Evolutionary conservation across 2,113 vertebrate species (phyloP).

Genomic region (Psilopsiagon aymara): DNA sequence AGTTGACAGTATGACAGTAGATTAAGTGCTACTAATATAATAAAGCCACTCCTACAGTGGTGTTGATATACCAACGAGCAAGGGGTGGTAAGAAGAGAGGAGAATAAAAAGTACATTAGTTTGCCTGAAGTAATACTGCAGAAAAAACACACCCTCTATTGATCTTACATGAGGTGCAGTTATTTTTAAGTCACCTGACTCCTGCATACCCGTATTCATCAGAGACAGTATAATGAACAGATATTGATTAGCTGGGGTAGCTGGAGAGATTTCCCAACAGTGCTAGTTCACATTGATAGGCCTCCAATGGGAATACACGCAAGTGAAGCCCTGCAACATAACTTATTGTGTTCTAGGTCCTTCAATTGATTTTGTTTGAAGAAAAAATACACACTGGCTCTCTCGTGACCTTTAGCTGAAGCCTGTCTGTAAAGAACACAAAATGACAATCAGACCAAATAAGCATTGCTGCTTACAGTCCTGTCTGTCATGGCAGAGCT

Average conservation of each 20-base stretch:
- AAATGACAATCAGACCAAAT: slow-evolving; percentile 53
- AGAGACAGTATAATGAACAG: slow-evolving; percentile 83
- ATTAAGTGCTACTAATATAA: slow-evolving; percentile 77
- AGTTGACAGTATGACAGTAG: slow-evolving; percentile 62
- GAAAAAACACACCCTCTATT: slow-evolving; percentile 2
- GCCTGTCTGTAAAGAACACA: slow-evolving; percentile 45
- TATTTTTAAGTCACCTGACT: slow-evolving; percentile 85
- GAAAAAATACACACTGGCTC: slow-evolving; percentile 61
- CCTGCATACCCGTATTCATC: slow-evolving; percentile 75
- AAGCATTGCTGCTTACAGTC: background rate
- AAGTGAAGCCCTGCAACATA: slow-evolving; percentile 72
- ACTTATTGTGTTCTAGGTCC: slow-evolving; percentile 81
- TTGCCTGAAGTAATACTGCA: slow-evolving; percentile 50
- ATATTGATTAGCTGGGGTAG: slow-evolving; percentile 85
- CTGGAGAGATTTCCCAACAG: slow-evolving; percentile 83
- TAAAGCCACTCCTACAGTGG: slow-evolving; percentile 56
- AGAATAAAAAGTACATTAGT: slow-evolving; percentile 21
- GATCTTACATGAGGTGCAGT: slow-evolving; percentile 78
- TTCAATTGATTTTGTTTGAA: slow-evolving; percentile 82
- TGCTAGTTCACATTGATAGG: slow-evolving; percentile 76
- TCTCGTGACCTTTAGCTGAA: slow-evolving; percentile 80
- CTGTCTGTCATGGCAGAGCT: background rate
- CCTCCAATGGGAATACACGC: slow-evolving; percentile 73
- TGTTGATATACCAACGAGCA: slow-evolving; percentile 34
- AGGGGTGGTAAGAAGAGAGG: background rate